Base-by-base conservation (phyloP, 2,113 vertebrate species). In the Strix aluco region DNA sequence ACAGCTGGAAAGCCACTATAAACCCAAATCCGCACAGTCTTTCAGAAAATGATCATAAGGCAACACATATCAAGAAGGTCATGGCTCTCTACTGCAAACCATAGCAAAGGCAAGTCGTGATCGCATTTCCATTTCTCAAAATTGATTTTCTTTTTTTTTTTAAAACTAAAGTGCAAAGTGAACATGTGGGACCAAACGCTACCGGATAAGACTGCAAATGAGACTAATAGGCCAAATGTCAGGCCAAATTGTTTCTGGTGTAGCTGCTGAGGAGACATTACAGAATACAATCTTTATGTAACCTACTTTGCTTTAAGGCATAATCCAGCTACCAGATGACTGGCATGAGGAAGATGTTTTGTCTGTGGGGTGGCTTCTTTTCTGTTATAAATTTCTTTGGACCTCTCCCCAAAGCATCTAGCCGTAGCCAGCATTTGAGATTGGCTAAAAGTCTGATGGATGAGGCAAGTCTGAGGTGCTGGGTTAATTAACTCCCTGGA, bases 221-320 rank as follows among this genome's bases (percentile, higher is more conserved):
- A 97, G 88, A 61, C 91, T 66, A 73, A 88, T 6, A 92, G 92
- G 92, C 29, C 86, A 96, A 96, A 74, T 86, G 93, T 81, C 89
- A 95, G 77, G 44, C 44, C 44, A 46, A 38, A 84, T 62, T 88
- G 72, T 51, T 95, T 70, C 80, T 90, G 71, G 32, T 73, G 54
- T 44, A 40, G 75, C 58, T 94, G 59, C 75, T 73, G 91, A 94
- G 63, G 69, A 88, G 38, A 59, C 72, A 71, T 62, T 88, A 46
- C 72, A 73, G 72, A 58, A 46, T 15, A 15, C 30, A n/a, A 71
- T 17, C 9, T 77, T 95, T 75, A 58, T 25, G 42, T 51, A 95
- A 83, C 63, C 71, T 83, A 15, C 83, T 94, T 80, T 78, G 59
- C 57, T 88, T 32, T 55, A 66, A 83, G 89, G 75, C 42, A 55